Evolutionary conservation across 2,797 vertebrate species (phyloP).

Genomic region (Cyclura pinguis): DNA sequence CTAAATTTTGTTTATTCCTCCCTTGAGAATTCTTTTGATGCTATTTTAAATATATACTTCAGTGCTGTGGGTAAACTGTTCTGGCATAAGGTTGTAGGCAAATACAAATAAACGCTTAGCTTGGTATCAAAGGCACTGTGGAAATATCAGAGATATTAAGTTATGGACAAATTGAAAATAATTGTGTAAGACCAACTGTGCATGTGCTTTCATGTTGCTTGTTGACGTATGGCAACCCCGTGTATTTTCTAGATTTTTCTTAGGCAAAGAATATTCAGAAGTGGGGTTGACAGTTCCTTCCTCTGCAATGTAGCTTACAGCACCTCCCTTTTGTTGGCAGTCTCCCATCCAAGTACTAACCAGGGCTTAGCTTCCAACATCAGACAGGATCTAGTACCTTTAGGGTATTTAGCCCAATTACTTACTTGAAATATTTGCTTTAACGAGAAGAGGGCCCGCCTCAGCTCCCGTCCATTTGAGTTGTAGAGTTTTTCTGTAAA

Average conservation of each 20-base stretch:
- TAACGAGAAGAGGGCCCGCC: slow-evolving; percentile 94
- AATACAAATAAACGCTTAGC: not conserved
- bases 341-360: too few species aligned
- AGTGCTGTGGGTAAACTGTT: not conserved
- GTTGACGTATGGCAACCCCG: too few species aligned
- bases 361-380: too few species aligned
- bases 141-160: not conserved
- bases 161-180: not conserved
- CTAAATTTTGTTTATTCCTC: not conserved
- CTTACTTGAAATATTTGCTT: slow-evolving; percentile 98
- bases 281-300: too few species aligned
- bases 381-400: too few species aligned
- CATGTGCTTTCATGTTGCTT: too few species aligned
- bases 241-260: too few species aligned
- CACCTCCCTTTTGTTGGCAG: too few species aligned
- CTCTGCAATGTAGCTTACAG: too few species aligned
- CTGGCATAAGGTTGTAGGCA: not conserved
- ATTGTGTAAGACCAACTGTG: not conserved
- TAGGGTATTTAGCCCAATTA: not conserved
- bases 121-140: not conserved
- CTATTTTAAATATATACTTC: not conserved
- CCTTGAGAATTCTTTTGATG: not conserved
- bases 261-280: too few species aligned
- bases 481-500: slow-evolving; percentile 92
- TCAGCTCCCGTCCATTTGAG: slow-evolving; percentile 93